Evolutionary conservation across 1,140 invertebrate genomes (phyloP).

Genomic region (Drosophila malerkotliana): DNA sequence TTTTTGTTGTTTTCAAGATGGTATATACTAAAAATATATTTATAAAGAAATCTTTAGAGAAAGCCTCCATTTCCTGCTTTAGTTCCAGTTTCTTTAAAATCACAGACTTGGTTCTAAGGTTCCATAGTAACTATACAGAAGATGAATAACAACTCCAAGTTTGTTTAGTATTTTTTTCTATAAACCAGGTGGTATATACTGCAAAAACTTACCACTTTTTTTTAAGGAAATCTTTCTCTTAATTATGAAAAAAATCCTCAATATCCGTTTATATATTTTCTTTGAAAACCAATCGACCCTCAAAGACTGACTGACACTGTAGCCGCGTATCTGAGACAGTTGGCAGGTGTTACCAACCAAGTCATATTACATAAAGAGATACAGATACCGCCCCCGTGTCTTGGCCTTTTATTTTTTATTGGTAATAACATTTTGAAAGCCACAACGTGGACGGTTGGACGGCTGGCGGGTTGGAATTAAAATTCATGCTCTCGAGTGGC

Average conservation of each 20-base stretch:
- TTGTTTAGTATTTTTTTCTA: not conserved
- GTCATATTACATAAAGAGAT: not conserved
- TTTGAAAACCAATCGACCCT: not conserved
- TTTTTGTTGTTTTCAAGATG: no score
- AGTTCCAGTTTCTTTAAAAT: no score
- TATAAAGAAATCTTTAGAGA: no score
- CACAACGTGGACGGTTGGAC: constrained; percentile 60
- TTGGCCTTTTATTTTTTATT: constrained; percentile 59
- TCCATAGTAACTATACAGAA: not conserved
- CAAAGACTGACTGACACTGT: not conserved
- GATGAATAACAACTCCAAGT: constrained; percentile 5
- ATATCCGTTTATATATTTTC: not conserved
- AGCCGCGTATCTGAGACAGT: constrained; percentile 16
- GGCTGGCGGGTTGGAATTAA: constrained; percentile 49
- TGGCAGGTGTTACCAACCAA: constrained; percentile 57
- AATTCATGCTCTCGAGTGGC: constrained; percentile 49
- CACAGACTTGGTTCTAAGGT: no score
- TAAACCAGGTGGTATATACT: not conserved
- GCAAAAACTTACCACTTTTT: no score
- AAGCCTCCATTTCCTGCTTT: no score
- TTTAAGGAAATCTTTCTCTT: no score
- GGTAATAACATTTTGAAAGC: constrained; percentile 79
- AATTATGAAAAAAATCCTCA: not conserved
- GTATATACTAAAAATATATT: no score
- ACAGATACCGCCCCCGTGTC: constrained; percentile 6